phyloP scores from a whole-genome alignment of 2,888 invertebrate genomes.

The Brachypalpus laphriformis region DNA sequence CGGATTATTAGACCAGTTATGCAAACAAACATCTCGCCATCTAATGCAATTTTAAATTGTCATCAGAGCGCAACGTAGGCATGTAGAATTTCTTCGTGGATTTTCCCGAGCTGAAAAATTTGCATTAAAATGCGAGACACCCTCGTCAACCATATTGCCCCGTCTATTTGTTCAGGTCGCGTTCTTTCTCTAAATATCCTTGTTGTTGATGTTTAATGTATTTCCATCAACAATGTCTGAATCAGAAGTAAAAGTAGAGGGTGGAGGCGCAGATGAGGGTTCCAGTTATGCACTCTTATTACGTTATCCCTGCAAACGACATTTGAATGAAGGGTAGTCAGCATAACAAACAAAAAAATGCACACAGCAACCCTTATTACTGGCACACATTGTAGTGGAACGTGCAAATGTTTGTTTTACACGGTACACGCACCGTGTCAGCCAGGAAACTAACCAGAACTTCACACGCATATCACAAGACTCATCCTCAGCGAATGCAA shows the following conservation, averaged over 20 bases:
- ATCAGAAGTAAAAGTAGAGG: background rate
- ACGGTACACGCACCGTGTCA: conserved; percentile 51
- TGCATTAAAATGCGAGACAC: conserved; percentile 61
- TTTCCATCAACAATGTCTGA: conserved; percentile 52
- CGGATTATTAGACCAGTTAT: conserved; percentile 73
- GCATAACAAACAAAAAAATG: background rate
- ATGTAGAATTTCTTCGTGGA: background rate
- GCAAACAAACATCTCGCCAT: conserved; percentile 71
- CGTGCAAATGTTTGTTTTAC: conserved; percentile 67
- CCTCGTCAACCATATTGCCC: conserved; percentile 39
- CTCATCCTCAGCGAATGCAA: conserved; percentile 32
- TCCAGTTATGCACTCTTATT: conserved; percentile 21
- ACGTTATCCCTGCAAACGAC: conserved; percentile 45
- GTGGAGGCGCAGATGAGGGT: background rate
- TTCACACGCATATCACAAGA: conserved; percentile 70
- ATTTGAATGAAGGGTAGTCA: conserved; percentile 50
- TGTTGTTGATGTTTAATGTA: conserved; percentile 59
- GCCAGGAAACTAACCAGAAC: conserved; percentile 65
- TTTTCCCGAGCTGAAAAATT: conserved; percentile 51
- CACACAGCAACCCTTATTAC: conserved; percentile 8
- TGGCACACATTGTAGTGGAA: conserved; percentile 19
- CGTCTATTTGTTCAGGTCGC: conserved; percentile 50
- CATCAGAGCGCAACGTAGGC: conserved; percentile 25
- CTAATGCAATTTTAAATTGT: conserved; percentile 73
- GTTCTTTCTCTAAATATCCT: conserved; percentile 31